phyloP scores from a whole-genome alignment of 2,888 invertebrate species.

The Parnassius smintheus region DNA sequence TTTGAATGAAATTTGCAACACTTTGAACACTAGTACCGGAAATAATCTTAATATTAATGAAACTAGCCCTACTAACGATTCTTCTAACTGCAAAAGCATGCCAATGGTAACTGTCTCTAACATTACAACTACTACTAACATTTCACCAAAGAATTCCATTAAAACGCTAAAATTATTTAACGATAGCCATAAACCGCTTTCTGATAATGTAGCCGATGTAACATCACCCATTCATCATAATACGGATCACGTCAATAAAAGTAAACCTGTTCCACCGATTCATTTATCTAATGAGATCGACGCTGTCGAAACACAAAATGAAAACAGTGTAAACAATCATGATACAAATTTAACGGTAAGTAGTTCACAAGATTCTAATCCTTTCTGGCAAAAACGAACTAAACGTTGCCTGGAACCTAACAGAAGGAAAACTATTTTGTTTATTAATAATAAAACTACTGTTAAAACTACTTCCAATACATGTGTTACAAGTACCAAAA shows the following conservation, averaged over 20 bases:
- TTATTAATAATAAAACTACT: constrained; percentile 74
- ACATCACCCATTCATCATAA: constrained; percentile 49
- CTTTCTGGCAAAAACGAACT: constrained; percentile 72
- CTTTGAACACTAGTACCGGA: constrained; percentile 71
- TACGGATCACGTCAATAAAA: constrained; percentile 44
- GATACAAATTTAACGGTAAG: constrained; percentile 51
- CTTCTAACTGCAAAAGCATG: constrained; percentile 74
- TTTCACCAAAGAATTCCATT: constrained; percentile 76
- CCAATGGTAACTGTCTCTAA: constrained; percentile 81
- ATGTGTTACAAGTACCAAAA: constrained; percentile 38
- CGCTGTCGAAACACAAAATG: constrained; percentile 41
- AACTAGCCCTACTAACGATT: constrained; percentile 49
- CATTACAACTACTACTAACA: constrained; percentile 78
- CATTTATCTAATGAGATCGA: constrained; percentile 46
- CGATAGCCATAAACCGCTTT: constrained; percentile 47
- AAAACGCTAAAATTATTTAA: constrained; percentile 65
- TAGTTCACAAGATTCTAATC: constrained; percentile 71
- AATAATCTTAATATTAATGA: constrained; percentile 57
- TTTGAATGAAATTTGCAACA: constrained; percentile 77
- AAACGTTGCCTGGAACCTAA: constrained; percentile 70
- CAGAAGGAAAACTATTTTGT: constrained; percentile 74
- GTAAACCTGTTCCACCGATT: constrained; percentile 34
- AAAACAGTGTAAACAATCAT: constrained; percentile 51
- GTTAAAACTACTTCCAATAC: constrained; percentile 52
- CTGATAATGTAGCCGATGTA: constrained; percentile 52